A percentile compares a stretch with the other conserved stretches of the same genome.
Evolutionary conservation across 2,888 invertebrate species (phyloP).

Genomic region (Troides aeacus): DNA sequence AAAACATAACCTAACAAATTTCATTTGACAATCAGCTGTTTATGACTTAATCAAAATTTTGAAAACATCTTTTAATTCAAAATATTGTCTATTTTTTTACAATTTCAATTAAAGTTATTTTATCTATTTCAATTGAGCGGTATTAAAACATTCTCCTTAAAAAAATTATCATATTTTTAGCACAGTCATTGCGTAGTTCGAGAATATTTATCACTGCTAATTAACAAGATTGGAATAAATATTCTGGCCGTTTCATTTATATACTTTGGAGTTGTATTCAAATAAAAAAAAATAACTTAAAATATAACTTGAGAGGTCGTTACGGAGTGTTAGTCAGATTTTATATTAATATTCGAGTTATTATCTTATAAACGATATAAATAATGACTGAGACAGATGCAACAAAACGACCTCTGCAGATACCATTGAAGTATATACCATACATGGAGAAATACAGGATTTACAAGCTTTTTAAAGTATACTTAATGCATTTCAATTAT

Average conservation of each 20-base stretch:
- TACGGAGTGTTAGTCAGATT: neutral
- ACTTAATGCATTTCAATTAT: neutral
- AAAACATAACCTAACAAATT: conserved; percentile 47
- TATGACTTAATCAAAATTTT: conserved; percentile 1
- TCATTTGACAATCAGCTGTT: conserved; percentile 34
- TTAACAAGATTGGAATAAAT: neutral
- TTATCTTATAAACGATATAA: neutral
- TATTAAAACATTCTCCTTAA: neutral
- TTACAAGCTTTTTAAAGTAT: conserved; percentile 83
- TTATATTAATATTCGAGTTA: neutral
- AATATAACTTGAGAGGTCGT: neutral
- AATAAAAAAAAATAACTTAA: neutral
- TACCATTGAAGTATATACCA: conserved; percentile 78
- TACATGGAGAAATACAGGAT: conserved; percentile 83
- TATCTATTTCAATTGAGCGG: neutral
- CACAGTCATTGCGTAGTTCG: neutral
- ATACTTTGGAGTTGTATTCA: neutral
- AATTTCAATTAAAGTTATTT: neutral
- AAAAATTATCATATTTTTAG: too few species aligned
- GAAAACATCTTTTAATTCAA: neutral
- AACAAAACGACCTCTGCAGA: conserved; percentile 58
- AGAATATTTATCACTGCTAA: neutral
- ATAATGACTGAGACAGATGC: conserved; percentile 71
- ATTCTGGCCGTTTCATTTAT: neutral
- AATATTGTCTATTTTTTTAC: neutral